These are phyloP conservation scores for Eristalis pertinax DNA, from an alignment of 2,888 invertebrate genomes.

Conservation along the genomic window DNA sequence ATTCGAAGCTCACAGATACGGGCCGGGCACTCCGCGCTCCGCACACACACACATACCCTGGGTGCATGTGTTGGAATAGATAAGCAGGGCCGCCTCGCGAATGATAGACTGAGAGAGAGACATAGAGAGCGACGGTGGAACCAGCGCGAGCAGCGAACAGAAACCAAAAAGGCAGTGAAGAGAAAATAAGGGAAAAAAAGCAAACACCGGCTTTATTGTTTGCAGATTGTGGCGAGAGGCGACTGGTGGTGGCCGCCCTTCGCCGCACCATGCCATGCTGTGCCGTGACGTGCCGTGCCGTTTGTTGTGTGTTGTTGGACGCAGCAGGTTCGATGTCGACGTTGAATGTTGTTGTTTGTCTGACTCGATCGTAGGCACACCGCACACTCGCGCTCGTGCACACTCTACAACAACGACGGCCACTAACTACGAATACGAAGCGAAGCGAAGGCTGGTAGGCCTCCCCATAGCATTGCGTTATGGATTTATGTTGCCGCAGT, in stretches of 20 bases:
- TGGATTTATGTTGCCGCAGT: constrained; percentile 67
- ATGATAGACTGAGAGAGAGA: background rate
- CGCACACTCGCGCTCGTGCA: background rate
- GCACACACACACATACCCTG: background rate
- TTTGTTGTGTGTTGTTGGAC: constrained; percentile 44
- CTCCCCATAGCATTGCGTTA: constrained; percentile 41
- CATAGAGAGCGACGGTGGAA: background rate
- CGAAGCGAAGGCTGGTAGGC: constrained; percentile 45
- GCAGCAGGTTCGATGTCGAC: constrained; percentile 53
- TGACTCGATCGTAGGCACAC: constrained; percentile 60
- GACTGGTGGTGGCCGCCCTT: background rate
- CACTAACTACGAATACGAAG: too few relatives aligned
- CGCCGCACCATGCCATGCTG: background rate
- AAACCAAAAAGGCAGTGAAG: constrained; percentile 2
- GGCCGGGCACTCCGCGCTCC: background rate
- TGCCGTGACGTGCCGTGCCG: constrained; percentile 4
- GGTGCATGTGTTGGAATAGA: constrained; percentile 34
- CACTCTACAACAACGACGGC: constrained; percentile 7
- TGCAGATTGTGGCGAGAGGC: constrained; percentile 48
- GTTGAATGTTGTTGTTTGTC: constrained; percentile 31
- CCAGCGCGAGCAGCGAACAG: constrained; percentile 6
- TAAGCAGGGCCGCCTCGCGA: constrained; percentile 28
- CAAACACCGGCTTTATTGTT: constrained; percentile 71
- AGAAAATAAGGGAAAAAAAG: constrained; percentile 8
- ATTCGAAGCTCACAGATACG: constrained; percentile 49